phyloP scores from a whole-genome alignment of 2,888 invertebrate genomes.

The Pristionchus fissidentatus region DNA sequence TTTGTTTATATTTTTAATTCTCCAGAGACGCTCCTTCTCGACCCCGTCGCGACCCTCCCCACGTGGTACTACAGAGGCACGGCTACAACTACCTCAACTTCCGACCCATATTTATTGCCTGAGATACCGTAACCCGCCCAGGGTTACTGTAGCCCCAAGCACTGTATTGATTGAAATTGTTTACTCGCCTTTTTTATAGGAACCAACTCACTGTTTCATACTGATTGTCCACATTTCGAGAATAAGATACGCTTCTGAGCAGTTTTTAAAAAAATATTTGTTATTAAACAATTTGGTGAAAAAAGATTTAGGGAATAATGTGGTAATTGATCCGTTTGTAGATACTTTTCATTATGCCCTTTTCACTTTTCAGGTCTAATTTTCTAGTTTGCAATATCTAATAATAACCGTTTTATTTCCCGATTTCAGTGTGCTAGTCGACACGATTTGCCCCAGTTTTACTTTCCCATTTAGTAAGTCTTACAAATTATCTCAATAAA shows the following conservation, averaged over 20 bases:
- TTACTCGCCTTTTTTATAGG: conserved; percentile 1
- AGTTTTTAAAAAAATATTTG: not conserved
- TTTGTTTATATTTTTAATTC: too few species aligned
- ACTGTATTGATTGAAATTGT: not conserved
- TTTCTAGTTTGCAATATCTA: conserved; percentile 23
- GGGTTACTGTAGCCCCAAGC: too few species aligned
- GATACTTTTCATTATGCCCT: conserved; percentile 3
- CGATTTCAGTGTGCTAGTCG: conserved; percentile 14
- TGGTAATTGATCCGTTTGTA: conserved; percentile 22
- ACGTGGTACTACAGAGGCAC: conserved; percentile 22
- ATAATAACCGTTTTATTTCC: conserved; percentile 15
- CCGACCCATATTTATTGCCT: not conserved
- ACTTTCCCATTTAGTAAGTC: conserved; percentile 1
- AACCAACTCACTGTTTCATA: not conserved
- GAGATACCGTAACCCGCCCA: not conserved
- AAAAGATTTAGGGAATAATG: too few species aligned
- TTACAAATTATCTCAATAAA: not conserved
- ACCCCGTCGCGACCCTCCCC: not conserved
- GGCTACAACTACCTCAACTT: conserved; percentile 43
- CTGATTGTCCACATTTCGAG: not conserved
- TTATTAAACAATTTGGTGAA: not conserved
- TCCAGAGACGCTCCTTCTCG: not conserved
- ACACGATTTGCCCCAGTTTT: not conserved
- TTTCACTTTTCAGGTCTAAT: conserved; percentile 9
- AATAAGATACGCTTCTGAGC: not conserved